Conservation (phyloP, 2,113 vertebrate genomes). For the Hypanus sabinus region DNA sequence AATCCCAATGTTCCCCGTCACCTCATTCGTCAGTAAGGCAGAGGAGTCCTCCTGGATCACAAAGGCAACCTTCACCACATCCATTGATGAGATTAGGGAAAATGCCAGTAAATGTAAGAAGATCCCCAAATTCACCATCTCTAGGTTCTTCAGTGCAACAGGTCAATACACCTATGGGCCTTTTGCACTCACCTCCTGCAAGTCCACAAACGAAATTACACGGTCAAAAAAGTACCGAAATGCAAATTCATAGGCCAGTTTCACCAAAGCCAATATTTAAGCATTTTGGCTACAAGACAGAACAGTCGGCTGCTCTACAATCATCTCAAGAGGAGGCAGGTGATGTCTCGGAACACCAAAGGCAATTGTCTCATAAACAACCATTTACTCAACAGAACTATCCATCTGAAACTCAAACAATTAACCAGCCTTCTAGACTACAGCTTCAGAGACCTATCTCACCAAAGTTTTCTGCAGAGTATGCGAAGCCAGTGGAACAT, state of each 20-base stretch:
- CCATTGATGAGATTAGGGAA: not conserved
- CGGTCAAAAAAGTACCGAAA: not conserved
- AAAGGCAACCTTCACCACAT: not conserved
- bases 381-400: not conserved
- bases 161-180: not conserved
- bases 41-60: slow-evolving; percentile 41
- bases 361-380: not conserved
- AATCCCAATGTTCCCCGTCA: slow-evolving; percentile 44
- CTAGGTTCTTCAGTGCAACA: not conserved
- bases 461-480: not conserved
- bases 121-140: not conserved
- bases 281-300: slow-evolving; percentile 40
- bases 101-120: not conserved
- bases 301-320: slow-evolving; percentile 38
- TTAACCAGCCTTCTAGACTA: not conserved
- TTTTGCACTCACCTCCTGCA: not conserved
- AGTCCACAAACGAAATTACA: not conserved
- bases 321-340: not conserved
- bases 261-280: slow-evolving; percentile 25
- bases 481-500: not conserved
- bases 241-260: not conserved
- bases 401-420: not conserved
- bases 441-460: not conserved
- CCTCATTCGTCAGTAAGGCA: slow-evolving; percentile 55
- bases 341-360: not conserved